Evolutionary conservation across 2,113 vertebrate species (phyloP), one percentile per base, ranked within the genome.

Genomic region (Neogobius melanostomus): DNA sequence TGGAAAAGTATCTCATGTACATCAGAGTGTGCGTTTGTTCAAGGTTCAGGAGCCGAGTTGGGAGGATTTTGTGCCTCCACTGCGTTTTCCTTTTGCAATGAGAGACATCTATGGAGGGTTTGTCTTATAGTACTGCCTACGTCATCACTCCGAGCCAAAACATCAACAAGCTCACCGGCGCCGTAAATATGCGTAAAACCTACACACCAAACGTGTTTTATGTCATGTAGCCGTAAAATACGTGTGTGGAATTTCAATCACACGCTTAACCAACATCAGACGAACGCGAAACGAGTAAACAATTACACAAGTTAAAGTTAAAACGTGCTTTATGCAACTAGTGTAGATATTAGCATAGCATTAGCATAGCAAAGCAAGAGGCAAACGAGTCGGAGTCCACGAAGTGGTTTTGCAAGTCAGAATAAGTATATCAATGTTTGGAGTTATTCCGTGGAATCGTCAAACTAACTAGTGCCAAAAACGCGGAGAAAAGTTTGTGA

Each of bases 1-100:
- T 90, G 76, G 83, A 85, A 66, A 91, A 85, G 85, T 79, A 68
- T 67, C 88, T 87, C 83, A 88, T 71, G 77, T 72, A 90, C 91
- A 93, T 92, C 61, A 6, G 87, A 72, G 76, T 66, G 17, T 28
- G 64, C 4, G 66, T 70, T 72, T 48, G 44, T 80, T 52, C 66
- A 46, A 52, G 28, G 17, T 4, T 44, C 1, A 6, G 2, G 66
- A 6, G 53, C 28, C 12, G 75, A 76, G 17, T 80, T 36, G 54
- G 43, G 61, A 48, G 50, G 64, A 53, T 62, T 76, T 56, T 57
- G 67, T 85, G 49, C 70, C 67, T 82, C 68, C 61, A 72, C 21
- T 53, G 56, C 36, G 68, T 62, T n/a, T 17, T 42, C 28, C 76
- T 45, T 71, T 62, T 47, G 50, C 49, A 64, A 47, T 63, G 15